Conservation (phyloP, 2,888 invertebrate genomes). For the Hylaea fasciaria region DNA sequence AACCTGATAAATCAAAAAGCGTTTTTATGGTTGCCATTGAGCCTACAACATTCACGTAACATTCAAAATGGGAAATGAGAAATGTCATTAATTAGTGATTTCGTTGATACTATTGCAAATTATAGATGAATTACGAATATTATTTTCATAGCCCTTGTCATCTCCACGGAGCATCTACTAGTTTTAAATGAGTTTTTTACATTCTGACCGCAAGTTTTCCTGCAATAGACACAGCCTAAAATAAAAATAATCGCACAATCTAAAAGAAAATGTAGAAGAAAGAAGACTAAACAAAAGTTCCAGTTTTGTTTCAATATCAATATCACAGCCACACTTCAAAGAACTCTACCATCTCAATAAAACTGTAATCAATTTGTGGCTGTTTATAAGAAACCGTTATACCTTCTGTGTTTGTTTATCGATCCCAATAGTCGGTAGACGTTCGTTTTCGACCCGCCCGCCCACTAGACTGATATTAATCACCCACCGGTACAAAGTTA, state of each 20-base stretch:
- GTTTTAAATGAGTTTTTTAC: too few species aligned
- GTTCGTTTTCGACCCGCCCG: constrained; percentile 8
- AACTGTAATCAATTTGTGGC: constrained; percentile 15
- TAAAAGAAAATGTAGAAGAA: too few species aligned
- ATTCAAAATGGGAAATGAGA: too few species aligned
- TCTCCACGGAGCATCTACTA: too few species aligned
- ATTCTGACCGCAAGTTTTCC: too few species aligned
- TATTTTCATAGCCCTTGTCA: too few species aligned
- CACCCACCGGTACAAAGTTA: neutral
- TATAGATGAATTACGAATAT: too few species aligned
- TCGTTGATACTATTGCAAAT: too few species aligned
- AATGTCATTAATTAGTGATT: too few species aligned
- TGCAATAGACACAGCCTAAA: neutral
- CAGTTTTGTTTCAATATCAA: constrained; percentile 1
- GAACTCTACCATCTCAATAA: constrained; percentile 11
- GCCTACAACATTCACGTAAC: too few species aligned
- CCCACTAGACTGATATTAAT: constrained; percentile 6
- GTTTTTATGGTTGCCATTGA: too few species aligned
- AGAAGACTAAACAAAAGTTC: constrained; percentile 6
- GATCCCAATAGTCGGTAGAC: constrained; percentile 3
- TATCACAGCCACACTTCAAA: constrained; percentile 13
- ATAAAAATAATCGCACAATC: neutral
- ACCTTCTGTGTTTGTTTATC: constrained; percentile 7
- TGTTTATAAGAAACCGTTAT: constrained; percentile 15
- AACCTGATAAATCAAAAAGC: too few species aligned